A percentile compares a stretch with the other conserved stretches of the same genome.
These are phyloP conservation scores for Cynaeus angustus DNA, from an alignment of 2,888 invertebrate genomes.

Conservation along the genomic window DNA sequence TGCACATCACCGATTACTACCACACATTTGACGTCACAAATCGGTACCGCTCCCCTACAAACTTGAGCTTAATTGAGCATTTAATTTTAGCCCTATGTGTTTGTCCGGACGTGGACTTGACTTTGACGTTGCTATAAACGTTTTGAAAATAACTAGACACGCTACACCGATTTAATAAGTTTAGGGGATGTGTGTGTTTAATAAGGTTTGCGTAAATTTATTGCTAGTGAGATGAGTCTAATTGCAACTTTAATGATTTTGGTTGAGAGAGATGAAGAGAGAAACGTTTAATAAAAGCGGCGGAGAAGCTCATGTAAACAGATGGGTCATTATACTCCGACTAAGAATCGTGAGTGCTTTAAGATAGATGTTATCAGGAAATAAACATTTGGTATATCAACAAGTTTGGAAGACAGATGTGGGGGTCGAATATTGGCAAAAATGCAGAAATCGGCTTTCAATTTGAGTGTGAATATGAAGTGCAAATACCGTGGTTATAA, in stretches of 20 bases:
- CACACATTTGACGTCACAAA: no score
- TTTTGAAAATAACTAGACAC: not conserved
- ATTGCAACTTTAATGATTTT: constrained; percentile 46
- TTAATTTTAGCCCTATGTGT: constrained; percentile 12
- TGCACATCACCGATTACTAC: no score
- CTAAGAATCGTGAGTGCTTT: no score
- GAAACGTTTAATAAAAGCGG: constrained; percentile 32
- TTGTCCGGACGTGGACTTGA: constrained; percentile 8
- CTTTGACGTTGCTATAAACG: not conserved
- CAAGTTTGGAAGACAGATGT: no score
- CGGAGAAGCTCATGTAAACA: constrained; percentile 11
- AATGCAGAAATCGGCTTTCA: no score
- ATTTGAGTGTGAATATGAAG: no score
- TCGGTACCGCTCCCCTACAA: not conserved
- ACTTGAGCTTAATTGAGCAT: constrained; percentile 16
- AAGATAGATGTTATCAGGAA: no score
- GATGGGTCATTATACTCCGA: constrained; percentile 41
- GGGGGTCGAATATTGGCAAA: no score
- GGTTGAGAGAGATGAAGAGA: constrained; percentile 17
- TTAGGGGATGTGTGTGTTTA: not conserved
- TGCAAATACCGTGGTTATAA: no score
- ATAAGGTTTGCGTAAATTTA: not conserved
- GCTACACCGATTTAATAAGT: not conserved
- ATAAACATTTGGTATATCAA: no score
- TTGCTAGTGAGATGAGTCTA: constrained; percentile 22